Conservation (phyloP, 2,797 vertebrate genomes). For the Coregonus sp. region DNA sequence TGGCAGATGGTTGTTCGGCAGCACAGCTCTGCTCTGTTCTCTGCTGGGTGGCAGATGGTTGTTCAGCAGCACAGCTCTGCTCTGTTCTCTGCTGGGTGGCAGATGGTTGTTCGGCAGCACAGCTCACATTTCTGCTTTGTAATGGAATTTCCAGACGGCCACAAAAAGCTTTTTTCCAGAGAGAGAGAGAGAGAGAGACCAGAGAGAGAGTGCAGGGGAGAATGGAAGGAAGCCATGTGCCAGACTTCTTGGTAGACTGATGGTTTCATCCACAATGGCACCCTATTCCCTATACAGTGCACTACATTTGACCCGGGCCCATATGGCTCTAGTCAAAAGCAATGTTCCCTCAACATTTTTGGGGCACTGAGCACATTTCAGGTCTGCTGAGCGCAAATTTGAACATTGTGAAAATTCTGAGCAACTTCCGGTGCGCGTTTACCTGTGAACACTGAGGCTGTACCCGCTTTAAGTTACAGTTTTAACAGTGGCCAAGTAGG, state of each 20-base stretch:
- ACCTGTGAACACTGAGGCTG: too few species aligned
- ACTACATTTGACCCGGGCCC: background rate
- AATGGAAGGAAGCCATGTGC: background rate
- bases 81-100: constrained; percentile 42
- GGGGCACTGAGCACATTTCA: too few species aligned
- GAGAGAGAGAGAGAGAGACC: constrained; percentile 16
- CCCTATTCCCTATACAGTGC: background rate
- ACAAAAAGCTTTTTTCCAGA: constrained; percentile 54
- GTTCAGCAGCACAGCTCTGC: too few species aligned
- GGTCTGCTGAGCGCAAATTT: too few species aligned
- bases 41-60: constrained; percentile 33
- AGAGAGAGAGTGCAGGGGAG: background rate
- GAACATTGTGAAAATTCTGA: too few species aligned
- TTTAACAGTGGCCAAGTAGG: too few species aligned
- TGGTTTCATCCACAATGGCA: background rate
- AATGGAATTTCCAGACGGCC: constrained; percentile 61
- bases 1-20: constrained; percentile 6
- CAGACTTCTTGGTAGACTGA: background rate
- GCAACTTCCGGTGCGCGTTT: too few species aligned
- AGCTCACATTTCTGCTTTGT: constrained; percentile 57
- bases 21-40: constrained; percentile 19
- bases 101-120: constrained; percentile 6
- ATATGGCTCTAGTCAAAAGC: background rate
- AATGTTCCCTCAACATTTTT: too few species aligned
- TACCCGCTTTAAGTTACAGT: too few species aligned